Base-by-base conservation (phyloP, 2,888 invertebrate genomes). In the Lacanobia wlatinum region DNA sequence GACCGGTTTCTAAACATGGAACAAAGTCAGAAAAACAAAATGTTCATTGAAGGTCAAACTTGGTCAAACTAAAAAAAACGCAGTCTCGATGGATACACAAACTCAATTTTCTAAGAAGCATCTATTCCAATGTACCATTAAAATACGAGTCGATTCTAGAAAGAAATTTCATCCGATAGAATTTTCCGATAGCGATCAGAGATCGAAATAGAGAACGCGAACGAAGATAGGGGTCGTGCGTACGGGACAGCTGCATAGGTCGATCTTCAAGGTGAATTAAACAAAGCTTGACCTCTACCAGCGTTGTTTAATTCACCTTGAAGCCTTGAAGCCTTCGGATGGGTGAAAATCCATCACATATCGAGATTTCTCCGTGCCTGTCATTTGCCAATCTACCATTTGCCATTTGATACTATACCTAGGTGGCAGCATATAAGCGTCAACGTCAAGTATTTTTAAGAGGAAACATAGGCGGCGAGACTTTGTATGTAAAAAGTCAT, bases 101-200 rank as follows among this genome's bases (percentile, higher is more conserved):
- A 77, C 62, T 62, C 50, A 46, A 46, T 73, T 73, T 82, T 78
- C 73, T 43, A 52, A 65, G 63, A 70, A 75, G n/a, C 23, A n/a
- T 69, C 28, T 64, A 69, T 78, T 70, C 40, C 9, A 14, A 75
- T 62, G 34, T 63, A 62, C 61, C 40, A 55, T 69, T 78, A 66
- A 70, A 67, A 53, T 28, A 40, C 21, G 16, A 43, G 70, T 77
- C 58, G 80, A 71, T 68, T 55, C 23, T 18, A 60, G 18, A 60
- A 16, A 18, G 53, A 62, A 66, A 38, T 70, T 63, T 63, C 21
- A 52, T 60, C 9, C 21, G 52, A 62, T 56, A 23, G 48, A 77
- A 70, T 55, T 43, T 28, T 56, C 21, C 28, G 63, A 82, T 61
- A 68, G 10, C 18, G 16, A 58, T 55, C 73, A 52, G 16, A 18